Evolutionary conservation across 2,797 vertebrate genomes (phyloP).

Genomic region (Pampus argenteus): DNA sequence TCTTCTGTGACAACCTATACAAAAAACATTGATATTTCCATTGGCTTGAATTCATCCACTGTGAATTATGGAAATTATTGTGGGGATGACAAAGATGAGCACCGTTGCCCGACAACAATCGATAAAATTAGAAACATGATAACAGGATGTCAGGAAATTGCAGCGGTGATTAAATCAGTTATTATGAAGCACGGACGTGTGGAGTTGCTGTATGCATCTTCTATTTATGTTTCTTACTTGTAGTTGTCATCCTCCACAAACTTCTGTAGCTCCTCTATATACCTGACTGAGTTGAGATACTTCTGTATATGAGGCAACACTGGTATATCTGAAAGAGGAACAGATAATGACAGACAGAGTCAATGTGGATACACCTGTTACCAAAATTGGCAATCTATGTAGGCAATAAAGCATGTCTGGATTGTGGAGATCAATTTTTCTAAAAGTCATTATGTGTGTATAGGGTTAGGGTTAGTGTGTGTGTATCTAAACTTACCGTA

Average conservation of each 20-base stretch:
- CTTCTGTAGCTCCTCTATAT: slow-evolving; percentile 99
- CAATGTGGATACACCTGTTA: background rate
- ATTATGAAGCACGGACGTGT: background rate
- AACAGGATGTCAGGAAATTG: background rate
- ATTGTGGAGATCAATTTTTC: background rate
- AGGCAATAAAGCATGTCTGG: background rate
- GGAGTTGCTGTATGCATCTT: background rate
- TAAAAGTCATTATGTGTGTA: too few species aligned
- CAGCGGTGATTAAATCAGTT: background rate
- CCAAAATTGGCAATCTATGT: background rate
- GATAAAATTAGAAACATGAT: background rate
- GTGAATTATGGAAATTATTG: background rate
- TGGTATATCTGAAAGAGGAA: slow-evolving; percentile 87
- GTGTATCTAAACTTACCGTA: slow-evolving; percentile 86
- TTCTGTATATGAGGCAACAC: slow-evolving; percentile 98
- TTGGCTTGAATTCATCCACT: background rate
- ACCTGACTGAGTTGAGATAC: slow-evolving; percentile 97
- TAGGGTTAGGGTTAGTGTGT: too few species aligned
- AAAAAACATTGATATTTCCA: slow-evolving; percentile 12
- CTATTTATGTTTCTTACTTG: slow-evolving; percentile 86
- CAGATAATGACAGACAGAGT: slow-evolving; percentile 2
- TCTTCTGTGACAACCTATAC: slow-evolving; percentile 94
- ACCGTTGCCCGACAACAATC: background rate
- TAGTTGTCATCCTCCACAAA: slow-evolving; percentile 99
- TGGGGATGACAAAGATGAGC: background rate